A percentile compares a stretch with the other conserved stretches of the same genome.
Conservation (phyloP, 92 coral and sea anemone genomes). For the Porites lobata region DNA sequence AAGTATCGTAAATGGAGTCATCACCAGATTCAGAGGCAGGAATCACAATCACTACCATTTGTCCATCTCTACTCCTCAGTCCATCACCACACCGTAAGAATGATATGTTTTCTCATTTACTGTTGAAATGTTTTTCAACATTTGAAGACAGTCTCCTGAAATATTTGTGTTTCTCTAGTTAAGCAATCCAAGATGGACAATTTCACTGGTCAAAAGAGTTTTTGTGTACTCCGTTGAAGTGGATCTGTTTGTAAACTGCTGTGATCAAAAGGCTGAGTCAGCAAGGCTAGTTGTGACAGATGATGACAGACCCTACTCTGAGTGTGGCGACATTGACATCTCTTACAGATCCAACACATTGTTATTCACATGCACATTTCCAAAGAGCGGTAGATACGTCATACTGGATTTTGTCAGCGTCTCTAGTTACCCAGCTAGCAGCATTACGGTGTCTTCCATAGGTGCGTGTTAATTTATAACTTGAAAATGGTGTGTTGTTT, state of each 20-base stretch:
- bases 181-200: conserved; percentile 38
- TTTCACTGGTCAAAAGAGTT: conserved; percentile 20
- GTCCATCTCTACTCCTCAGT: background rate
- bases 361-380: conserved; percentile 40
- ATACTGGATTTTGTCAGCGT: conserved; percentile 35
- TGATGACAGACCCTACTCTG: background rate
- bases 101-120: background rate
- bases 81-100: conserved; percentile 3
- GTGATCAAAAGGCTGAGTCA: conserved; percentile 3
- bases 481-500: background rate
- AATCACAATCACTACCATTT: background rate
- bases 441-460: conserved; percentile 33
- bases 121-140: background rate
- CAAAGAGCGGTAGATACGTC: conserved; percentile 49
- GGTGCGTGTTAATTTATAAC: conserved; percentile 21
- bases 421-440: conserved; percentile 6
- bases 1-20: background rate
- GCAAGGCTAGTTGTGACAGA: conserved; percentile 7
- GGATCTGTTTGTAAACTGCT: conserved; percentile 26
- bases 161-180: conserved; percentile 6
- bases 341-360: background rate
- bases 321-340: conserved; percentile 9
- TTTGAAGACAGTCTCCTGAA: background rate
- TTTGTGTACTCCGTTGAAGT: conserved; percentile 29
- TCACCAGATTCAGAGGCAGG: conserved; percentile 4